Conservation (phyloP, 92 coral and sea anemone genomes). For the Siderastrea radians region DNA sequence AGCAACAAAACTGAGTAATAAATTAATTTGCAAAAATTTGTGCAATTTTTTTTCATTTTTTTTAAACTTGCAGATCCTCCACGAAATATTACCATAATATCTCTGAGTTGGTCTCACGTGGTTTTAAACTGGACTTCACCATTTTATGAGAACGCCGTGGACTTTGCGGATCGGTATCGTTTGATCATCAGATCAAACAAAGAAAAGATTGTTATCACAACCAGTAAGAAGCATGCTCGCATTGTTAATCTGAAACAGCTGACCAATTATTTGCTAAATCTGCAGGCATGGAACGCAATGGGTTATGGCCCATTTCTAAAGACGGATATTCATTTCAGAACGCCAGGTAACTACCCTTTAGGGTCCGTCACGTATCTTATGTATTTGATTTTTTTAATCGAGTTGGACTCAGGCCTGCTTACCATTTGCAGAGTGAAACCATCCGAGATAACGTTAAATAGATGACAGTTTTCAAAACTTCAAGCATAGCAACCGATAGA, state of each 20-base stretch:
- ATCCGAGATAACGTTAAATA: too few species aligned
- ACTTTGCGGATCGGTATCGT: constrained; percentile 61
- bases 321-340: constrained; percentile 47
- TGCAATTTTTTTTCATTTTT: background rate
- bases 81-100: constrained; percentile 52
- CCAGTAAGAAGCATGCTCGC: constrained; percentile 47
- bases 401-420: too few species aligned
- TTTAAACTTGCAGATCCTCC: constrained; percentile 44
- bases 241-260: constrained; percentile 69
- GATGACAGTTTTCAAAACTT: too few species aligned
- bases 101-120: constrained; percentile 70
- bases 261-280: constrained; percentile 66
- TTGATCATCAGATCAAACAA: constrained; percentile 38
- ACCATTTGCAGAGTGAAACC: too few species aligned
- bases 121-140: constrained; percentile 83
- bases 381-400: background rate
- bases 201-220: constrained; percentile 3
- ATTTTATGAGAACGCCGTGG: constrained; percentile 18
- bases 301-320: constrained; percentile 74
- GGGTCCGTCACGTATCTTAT: background rate
- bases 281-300: constrained; percentile 57
- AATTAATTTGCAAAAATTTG: too few species aligned
- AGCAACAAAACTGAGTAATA: too few species aligned
- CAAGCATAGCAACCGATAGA: too few species aligned
- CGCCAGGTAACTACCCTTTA: constrained; percentile 58